phyloP scores from a whole-genome alignment of 1,140 invertebrate species.

The Onthophagus taurus region DNA sequence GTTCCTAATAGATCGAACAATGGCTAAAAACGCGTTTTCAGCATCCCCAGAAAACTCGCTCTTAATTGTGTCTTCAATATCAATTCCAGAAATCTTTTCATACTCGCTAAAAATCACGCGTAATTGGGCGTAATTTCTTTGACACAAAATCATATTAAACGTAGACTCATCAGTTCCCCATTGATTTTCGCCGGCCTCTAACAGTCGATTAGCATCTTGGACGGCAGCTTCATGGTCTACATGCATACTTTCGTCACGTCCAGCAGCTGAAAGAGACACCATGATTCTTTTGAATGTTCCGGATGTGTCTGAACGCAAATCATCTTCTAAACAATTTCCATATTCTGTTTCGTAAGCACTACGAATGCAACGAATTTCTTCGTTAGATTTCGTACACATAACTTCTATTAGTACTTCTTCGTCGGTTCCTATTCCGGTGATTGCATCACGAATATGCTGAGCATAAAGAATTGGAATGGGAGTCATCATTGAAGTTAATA shows the following conservation, averaged over 20 bases:
- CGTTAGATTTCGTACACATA: conserved; percentile 78
- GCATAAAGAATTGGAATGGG: conserved; percentile 82
- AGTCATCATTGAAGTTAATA: conserved; percentile 80
- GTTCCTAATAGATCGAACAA: conserved; percentile 68
- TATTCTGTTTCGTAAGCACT: conserved; percentile 74
- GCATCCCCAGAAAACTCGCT: conserved; percentile 58
- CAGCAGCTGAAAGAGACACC: conserved; percentile 59
- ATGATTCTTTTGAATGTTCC: conserved; percentile 78
- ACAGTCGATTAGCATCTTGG: conserved; percentile 60
- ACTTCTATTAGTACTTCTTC: conserved; percentile 84
- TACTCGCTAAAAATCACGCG: conserved; percentile 51
- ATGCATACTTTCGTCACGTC: conserved; percentile 59
- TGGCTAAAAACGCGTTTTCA: conserved; percentile 49
- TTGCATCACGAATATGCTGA: conserved; percentile 75
- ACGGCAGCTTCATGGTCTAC: conserved; percentile 52
- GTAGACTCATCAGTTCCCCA: conserved; percentile 79
- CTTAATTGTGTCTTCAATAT: conserved; percentile 53
- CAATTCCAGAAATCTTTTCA: conserved; percentile 46
- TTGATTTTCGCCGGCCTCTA: conserved; percentile 66
- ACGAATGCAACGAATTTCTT: conserved; percentile 74
- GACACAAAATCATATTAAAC: conserved; percentile 72
- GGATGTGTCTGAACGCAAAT: conserved; percentile 70
- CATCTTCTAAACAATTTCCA: conserved; percentile 62
- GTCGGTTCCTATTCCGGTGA: conserved; percentile 72
- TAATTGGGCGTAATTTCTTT: conserved; percentile 66